phyloP scores from a whole-genome alignment of 2,888 invertebrate genomes.

The Periphyllus acericola region DNA sequence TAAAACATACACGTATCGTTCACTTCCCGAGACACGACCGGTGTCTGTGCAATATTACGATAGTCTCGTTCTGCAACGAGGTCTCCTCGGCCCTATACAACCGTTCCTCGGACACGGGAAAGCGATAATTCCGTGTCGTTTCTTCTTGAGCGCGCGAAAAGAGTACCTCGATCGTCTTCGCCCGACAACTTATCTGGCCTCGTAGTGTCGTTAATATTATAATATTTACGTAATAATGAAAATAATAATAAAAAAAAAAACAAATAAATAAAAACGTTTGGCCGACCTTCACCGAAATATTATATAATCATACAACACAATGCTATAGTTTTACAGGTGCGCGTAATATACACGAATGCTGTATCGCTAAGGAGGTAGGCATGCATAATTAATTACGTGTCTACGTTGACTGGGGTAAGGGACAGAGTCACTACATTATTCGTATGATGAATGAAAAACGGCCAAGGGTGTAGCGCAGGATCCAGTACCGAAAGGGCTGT shows the following conservation, averaged over 20 bases:
- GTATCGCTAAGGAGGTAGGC: not conserved
- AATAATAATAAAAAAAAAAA: not conserved
- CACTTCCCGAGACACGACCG: too few relatives aligned
- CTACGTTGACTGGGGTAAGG: not conserved
- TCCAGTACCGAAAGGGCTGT: not conserved
- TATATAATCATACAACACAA: not conserved
- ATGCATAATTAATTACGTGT: not conserved
- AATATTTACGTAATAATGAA: not conserved
- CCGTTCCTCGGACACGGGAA: too few relatives aligned
- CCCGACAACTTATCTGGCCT: not conserved
- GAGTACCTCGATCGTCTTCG: too few relatives aligned
- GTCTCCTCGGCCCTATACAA: too few relatives aligned
- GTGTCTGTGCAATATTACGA: too few relatives aligned
- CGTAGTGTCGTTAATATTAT: not conserved
- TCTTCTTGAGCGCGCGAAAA: too few relatives aligned
- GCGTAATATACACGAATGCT: not conserved
- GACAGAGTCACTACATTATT: not conserved
- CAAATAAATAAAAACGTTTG: not conserved
- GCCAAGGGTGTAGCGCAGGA: not conserved
- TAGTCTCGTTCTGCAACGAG: too few relatives aligned
- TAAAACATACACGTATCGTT: too few relatives aligned
- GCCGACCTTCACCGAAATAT: not conserved
- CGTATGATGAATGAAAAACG: not conserved
- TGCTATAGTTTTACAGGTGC: not conserved
- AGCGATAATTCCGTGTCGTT: too few relatives aligned